phyloP scores from a whole-genome alignment of 2,888 invertebrate species.

The Trissonchulus latispiculum region DNA sequence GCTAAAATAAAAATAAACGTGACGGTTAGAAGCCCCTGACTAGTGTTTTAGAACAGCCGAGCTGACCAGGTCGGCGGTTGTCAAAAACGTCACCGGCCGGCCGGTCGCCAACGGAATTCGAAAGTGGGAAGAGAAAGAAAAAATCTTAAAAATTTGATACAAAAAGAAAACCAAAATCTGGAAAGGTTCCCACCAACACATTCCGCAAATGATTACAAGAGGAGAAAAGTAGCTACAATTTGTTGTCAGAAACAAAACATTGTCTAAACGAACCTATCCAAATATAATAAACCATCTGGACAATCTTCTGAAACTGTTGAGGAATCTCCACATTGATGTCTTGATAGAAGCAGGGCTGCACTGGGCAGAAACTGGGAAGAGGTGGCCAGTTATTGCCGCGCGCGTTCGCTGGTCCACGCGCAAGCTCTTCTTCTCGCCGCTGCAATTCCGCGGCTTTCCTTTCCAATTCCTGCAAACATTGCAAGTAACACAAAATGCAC shows the following conservation, averaged over 20 bases:
- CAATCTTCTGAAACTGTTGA: constrained; percentile 88
- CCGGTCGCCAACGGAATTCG: too few species aligned
- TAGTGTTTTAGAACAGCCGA: too few species aligned
- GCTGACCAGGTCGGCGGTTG: too few species aligned
- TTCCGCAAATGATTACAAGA: constrained; percentile 8
- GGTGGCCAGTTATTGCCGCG: constrained; percentile 97
- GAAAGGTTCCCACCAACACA: too few species aligned
- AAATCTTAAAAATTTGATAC: too few species aligned
- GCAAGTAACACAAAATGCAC: background rate
- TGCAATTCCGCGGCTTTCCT: constrained; percentile 14
- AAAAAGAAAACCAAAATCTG: too few species aligned
- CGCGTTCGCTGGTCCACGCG: constrained; percentile 38
- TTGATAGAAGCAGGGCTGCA: constrained; percentile 98
- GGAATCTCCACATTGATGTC: constrained; percentile 98
- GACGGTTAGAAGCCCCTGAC: too few species aligned
- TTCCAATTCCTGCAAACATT: constrained; percentile 6
- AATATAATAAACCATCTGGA: constrained; percentile 82
- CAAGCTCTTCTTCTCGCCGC: constrained; percentile 9
- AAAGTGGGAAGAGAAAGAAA: too few species aligned
- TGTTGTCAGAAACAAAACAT: too few species aligned
- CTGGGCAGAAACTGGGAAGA: constrained; percentile 72
- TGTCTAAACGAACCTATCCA: constrained; percentile 93
- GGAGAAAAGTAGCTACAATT: background rate
- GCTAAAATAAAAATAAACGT: too few species aligned
- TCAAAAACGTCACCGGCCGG: too few species aligned